phyloP scores from a whole-genome alignment of 2,888 invertebrate species.

The Acanthosepion esculentum region DNA sequence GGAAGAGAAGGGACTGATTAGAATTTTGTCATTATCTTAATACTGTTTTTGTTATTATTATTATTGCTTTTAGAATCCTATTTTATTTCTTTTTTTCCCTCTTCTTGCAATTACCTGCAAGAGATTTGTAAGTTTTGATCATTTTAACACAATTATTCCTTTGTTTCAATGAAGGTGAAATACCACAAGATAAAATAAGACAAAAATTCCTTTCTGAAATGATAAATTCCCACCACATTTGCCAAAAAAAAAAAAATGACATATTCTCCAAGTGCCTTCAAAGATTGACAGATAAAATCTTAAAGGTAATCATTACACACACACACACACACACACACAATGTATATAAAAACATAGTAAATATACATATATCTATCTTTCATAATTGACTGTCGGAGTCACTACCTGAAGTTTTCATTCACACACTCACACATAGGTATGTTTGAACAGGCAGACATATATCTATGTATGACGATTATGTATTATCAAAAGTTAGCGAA shows the following conservation, averaged over 20 bases:
- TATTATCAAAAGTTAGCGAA: not conserved
- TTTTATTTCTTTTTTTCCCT: not conserved
- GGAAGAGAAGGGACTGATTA: not conserved
- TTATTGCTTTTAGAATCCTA: not conserved
- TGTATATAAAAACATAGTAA: not conserved
- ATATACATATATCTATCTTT: not conserved
- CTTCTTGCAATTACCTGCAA: not conserved
- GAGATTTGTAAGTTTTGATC: not conserved
- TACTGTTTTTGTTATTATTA: not conserved
- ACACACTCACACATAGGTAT: not conserved
- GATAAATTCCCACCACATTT: not conserved
- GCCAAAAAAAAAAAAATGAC: not conserved
- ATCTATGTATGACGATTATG: not conserved
- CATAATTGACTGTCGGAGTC: not conserved
- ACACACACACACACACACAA: too few species aligned
- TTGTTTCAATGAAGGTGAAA: not conserved
- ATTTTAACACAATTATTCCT: conserved; percentile 9
- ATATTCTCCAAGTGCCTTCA: not conserved
- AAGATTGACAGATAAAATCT: not conserved
- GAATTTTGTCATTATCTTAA: not conserved
- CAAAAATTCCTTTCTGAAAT: not conserved
- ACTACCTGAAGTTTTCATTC: not conserved
- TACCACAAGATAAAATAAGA: conserved; percentile 13
- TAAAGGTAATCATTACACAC: not conserved
- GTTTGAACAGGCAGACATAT: not conserved